phyloP scores from a whole-genome alignment of 2,113 vertebrate species.

The Campylorhamphus procurvoides region DNA sequence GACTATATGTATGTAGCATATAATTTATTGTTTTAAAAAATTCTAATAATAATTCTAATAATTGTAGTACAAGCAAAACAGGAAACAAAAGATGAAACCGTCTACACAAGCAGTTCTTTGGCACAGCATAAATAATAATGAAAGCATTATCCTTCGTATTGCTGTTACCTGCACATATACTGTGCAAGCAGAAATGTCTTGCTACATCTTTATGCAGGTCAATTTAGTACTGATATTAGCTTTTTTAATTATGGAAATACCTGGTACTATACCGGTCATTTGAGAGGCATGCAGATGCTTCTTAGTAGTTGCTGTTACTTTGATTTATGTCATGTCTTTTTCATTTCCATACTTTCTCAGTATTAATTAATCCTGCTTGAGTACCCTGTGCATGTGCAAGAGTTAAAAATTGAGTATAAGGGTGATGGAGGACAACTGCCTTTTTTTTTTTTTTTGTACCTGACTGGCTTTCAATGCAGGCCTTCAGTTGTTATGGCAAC shows the following conservation, averaged over 20 bases:
- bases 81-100: neutral
- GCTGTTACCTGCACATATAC: neutral
- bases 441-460: constrained; percentile 27
- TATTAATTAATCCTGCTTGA: neutral
- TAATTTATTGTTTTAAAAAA: neutral
- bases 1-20: neutral
- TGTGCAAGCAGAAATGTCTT: neutral
- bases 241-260: neutral
- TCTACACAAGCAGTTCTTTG: accelerated
- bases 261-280: neutral
- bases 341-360: neutral
- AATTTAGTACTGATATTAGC: neutral
- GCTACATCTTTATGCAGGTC: neutral
- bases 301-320: neutral
- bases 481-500: constrained; percentile 70
- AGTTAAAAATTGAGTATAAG: constrained; percentile 36
- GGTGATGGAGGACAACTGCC: constrained; percentile 9
- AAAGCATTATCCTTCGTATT: neutral
- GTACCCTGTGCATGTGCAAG: neutral
- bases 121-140: neutral
- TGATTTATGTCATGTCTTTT: constrained; percentile 20
- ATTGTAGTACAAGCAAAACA: neutral
- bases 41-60: neutral
- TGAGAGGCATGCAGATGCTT: neutral
- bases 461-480: neutral